phyloP scores from a whole-genome alignment of 2,113 vertebrate genomes.

The Orientallactaga bullata region DNA sequence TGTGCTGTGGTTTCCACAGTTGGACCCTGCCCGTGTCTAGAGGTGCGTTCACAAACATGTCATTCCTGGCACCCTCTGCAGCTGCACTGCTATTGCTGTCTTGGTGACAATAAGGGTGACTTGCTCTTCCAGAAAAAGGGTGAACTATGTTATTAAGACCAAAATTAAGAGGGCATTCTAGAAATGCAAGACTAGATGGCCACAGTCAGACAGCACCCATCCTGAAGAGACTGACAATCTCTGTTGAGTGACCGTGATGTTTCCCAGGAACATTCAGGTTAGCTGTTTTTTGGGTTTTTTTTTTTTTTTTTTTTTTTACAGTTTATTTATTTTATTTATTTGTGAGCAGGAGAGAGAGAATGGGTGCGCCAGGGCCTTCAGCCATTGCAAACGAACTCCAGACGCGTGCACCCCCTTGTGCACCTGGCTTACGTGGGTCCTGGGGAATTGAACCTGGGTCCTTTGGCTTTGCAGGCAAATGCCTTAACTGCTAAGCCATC shows the following conservation, averaged over 20 bases:
- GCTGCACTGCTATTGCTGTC: not conserved
- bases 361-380: too few species aligned
- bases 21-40: not conserved
- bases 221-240: not conserved
- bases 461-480: too few species aligned
- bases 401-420: too few species aligned
- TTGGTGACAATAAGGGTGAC: not conserved
- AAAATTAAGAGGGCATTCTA: not conserved
- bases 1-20: not conserved
- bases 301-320: too few species aligned
- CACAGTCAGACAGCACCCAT: too few species aligned
- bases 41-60: not conserved
- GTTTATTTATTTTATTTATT: too few species aligned
- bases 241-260: not conserved
- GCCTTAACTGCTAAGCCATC: too few species aligned
- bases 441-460: too few species aligned
- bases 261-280: not conserved
- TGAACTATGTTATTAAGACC: accelerated
- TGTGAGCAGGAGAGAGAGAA: too few species aligned
- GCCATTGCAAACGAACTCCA: too few species aligned
- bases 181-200: not conserved
- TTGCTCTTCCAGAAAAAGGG: not conserved
- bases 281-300: too few species aligned
- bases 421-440: too few species aligned
- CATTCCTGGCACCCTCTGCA: not conserved